These are phyloP conservation scores for Drosophila pachea DNA, from an alignment of 1,140 invertebrate species.

Conservation along the genomic window DNA sequence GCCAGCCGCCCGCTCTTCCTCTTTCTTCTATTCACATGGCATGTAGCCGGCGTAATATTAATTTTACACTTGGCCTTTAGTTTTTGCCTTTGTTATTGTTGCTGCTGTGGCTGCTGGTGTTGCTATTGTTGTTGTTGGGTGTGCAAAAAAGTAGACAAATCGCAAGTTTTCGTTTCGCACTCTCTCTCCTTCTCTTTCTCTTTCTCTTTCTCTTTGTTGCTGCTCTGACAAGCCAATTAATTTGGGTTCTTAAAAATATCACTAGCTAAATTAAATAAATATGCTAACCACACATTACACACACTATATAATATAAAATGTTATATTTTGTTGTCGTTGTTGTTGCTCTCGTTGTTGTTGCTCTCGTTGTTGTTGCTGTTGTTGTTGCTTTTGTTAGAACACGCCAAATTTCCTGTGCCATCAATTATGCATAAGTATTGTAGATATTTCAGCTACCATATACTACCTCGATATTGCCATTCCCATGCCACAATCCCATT, in stretches of 20 bases:
- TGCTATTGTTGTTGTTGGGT: slow-evolving; percentile 35
- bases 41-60: slow-evolving; percentile 64
- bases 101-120: slow-evolving; percentile 21
- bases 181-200: slow-evolving; percentile 3
- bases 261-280: slow-evolving; percentile 72
- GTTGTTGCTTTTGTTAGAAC: slow-evolving; percentile 26
- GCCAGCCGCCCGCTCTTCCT: background rate
- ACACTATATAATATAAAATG: slow-evolving; percentile 13
- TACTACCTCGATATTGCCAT: background rate
- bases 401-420: slow-evolving; percentile 63
- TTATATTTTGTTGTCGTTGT: slow-evolving; percentile 16
- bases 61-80: slow-evolving; percentile 78
- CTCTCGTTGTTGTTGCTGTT: background rate
- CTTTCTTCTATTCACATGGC: slow-evolving; percentile 1
- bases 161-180: slow-evolving; percentile 43
- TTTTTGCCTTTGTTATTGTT: slow-evolving; percentile 48
- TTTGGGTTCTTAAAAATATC: slow-evolving; percentile 71
- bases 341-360: background rate
- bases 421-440: slow-evolving; percentile 68
- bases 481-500: slow-evolving; percentile 11
- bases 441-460: slow-evolving; percentile 41
- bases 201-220: slow-evolving; percentile 50
- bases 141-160: slow-evolving; percentile 59
- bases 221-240: slow-evolving; percentile 65
- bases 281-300: slow-evolving; percentile 46